phyloP scores from a whole-genome alignment of 2,888 invertebrate genomes.

The Hanleya hanleyi region DNA sequence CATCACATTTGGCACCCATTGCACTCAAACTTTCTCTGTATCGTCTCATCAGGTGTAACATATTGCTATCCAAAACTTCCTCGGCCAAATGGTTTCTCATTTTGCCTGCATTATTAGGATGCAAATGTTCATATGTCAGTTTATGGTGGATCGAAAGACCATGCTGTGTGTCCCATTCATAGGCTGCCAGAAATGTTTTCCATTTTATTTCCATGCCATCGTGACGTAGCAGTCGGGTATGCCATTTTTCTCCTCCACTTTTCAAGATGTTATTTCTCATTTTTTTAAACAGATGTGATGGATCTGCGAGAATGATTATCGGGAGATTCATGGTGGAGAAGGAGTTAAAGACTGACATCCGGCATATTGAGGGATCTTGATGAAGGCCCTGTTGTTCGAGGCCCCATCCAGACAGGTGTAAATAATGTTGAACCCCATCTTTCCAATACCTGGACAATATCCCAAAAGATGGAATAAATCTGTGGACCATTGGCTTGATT shows the following conservation, averaged over 20 bases:
- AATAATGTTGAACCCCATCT: neutral
- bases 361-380: neutral
- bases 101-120: neutral
- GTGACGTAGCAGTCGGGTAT: neutral
- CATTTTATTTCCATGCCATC: constrained; percentile 1
- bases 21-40: neutral
- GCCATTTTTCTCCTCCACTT: constrained; percentile 12
- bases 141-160: constrained; percentile 1
- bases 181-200: neutral
- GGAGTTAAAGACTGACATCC: neutral
- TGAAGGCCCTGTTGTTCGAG: constrained; percentile 3
- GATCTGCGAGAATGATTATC: neutral
- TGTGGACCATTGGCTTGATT: neutral
- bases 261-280: constrained; percentile 3
- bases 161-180: constrained; percentile 7
- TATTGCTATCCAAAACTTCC: too few species aligned
- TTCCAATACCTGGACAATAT: constrained; percentile 6
- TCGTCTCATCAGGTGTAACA: neutral
- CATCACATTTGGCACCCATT: neutral
- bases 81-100: neutral
- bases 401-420: constrained; percentile 9
- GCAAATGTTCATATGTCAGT: neutral
- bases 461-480: constrained; percentile 13
- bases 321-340: neutral
- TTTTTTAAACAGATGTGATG: neutral